These are phyloP conservation scores for Heliconius hermathena DNA, from an alignment of 1,140 invertebrate genomes.

Conservation along the genomic window DNA sequence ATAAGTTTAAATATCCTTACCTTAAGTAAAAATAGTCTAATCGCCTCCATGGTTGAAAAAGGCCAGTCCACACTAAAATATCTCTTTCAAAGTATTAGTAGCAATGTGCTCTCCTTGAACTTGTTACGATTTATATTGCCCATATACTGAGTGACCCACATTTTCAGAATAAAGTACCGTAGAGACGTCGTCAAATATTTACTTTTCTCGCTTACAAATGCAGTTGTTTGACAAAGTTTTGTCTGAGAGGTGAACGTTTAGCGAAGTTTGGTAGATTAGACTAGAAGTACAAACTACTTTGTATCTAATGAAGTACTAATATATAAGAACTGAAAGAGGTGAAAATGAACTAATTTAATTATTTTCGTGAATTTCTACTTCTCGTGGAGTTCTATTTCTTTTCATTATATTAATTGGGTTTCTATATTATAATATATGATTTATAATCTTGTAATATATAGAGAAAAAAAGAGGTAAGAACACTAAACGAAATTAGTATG, in stretches of 20 bases:
- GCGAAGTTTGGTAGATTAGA: neutral
- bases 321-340: neutral
- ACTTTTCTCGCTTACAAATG: neutral
- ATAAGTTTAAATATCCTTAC: constrained; percentile 32
- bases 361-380: neutral
- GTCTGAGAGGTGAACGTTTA: neutral
- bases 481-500: no score
- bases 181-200: constrained; percentile 33
- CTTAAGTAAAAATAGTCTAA: constrained; percentile 52
- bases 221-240: neutral
- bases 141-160: constrained; percentile 43
- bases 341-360: neutral
- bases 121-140: constrained; percentile 54
- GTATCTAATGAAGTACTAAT: neutral
- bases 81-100: constrained; percentile 5
- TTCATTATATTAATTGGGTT: no score
- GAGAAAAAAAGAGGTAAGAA: no score
- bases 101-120: constrained; percentile 57
- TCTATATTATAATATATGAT: no score
- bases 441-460: no score
- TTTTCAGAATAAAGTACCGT: constrained; percentile 36
- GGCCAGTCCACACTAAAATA: constrained; percentile 20
- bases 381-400: no score
- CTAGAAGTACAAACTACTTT: neutral
- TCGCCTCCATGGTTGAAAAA: constrained; percentile 47